Evolutionary conservation across 2,888 invertebrate species (phyloP).

Genomic region (Monoplex corrugatus): DNA sequence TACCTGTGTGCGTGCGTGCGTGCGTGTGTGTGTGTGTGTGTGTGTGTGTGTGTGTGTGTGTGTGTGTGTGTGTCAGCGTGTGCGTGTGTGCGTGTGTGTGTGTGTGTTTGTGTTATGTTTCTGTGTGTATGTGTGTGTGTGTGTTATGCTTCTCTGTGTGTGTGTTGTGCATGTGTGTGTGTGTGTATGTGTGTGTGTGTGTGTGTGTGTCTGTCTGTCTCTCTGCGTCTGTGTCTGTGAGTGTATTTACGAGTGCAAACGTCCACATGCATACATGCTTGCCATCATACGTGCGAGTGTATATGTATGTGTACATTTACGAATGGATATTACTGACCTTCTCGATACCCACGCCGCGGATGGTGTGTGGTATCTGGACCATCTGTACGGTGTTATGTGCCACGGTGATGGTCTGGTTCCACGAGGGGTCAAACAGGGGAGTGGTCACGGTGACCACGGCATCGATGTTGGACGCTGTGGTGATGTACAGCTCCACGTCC

Average conservation of each 20-base stretch:
- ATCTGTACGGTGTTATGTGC: slow-evolving; percentile 56
- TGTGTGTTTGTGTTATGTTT: not conserved
- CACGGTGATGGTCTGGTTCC: slow-evolving; percentile 51
- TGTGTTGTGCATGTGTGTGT: not conserved
- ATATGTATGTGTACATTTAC: not conserved
- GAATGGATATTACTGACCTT: not conserved
- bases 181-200: not conserved
- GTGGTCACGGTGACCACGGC: slow-evolving; percentile 62
- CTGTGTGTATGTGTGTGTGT: not conserved
- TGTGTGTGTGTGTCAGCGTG: not conserved
- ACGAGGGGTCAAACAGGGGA: slow-evolving; percentile 54
- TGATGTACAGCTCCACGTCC: slow-evolving; percentile 64
- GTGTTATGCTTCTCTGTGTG: not conserved
- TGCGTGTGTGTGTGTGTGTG: not conserved
- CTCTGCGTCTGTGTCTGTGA: not conserved
- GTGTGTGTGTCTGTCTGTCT: not conserved
- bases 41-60: slow-evolving; percentile 3
- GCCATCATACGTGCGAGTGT: too few relatives aligned
- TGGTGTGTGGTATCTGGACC: slow-evolving; percentile 54
- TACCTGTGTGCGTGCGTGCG: too few relatives aligned
- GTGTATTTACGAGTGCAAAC: too few relatives aligned
- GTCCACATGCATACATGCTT: too few relatives aligned
- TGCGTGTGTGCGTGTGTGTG: not conserved
- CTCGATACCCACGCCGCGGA: slow-evolving; percentile 51
- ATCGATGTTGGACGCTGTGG: slow-evolving; percentile 62